Conservation (phyloP, 2,888 invertebrate species). For the Dynastes tityus region DNA sequence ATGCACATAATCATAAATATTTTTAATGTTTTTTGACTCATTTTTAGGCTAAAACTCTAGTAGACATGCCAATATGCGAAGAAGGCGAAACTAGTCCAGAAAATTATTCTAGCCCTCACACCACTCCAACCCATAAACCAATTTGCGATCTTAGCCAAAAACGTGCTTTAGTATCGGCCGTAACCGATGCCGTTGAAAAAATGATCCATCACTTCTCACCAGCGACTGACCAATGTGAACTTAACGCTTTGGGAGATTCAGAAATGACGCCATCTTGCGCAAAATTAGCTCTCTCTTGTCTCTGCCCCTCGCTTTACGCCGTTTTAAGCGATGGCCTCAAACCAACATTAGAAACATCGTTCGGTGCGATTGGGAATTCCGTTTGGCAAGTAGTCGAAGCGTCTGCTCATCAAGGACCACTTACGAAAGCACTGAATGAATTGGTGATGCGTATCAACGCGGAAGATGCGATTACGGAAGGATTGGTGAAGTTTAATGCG, state of each 20-base stretch:
- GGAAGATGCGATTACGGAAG: constrained; percentile 87
- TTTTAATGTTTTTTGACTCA: no score
- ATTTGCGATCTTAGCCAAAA: constrained; percentile 75
- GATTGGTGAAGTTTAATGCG: constrained; percentile 90
- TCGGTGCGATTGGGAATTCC: constrained; percentile 88
- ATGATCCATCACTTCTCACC: constrained; percentile 81
- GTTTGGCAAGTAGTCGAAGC: constrained; percentile 94
- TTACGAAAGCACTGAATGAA: constrained; percentile 88
- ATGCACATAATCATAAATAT: no score
- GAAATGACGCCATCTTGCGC: constrained; percentile 78
- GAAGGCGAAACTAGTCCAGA: constrained; percentile 77
- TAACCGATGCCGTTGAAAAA: constrained; percentile 83
- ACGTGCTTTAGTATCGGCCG: constrained; percentile 80
- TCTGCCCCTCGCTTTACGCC: constrained; percentile 89
- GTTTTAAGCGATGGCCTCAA: constrained; percentile 89
- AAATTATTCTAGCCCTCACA: constrained; percentile 74
- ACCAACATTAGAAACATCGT: constrained; percentile 85
- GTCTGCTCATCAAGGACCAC: constrained; percentile 88
- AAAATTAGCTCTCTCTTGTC: constrained; percentile 81
- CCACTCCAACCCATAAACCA: constrained; percentile 60
- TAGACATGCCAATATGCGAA: constrained; percentile 78
- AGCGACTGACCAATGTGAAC: constrained; percentile 77
- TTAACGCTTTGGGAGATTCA: constrained; percentile 75
- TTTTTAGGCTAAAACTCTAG: constrained; percentile 71
- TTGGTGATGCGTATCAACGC: constrained; percentile 87